Base-by-base conservation (phyloP, 2,797 vertebrate species). In the Pteronotus mesoamericanus region DNA sequence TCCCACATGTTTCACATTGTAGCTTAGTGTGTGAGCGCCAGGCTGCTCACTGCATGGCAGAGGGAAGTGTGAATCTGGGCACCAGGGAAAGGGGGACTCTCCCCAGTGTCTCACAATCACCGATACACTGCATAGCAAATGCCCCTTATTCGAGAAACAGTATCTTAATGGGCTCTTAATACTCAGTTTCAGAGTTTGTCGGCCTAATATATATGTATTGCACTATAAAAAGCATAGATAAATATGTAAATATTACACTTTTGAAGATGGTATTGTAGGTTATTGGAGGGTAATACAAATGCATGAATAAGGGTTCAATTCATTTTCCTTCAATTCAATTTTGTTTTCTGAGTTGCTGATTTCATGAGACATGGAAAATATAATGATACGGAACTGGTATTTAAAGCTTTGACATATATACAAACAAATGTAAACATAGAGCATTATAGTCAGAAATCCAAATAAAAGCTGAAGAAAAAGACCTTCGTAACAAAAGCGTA, bases 1-100 rank as follows among this genome's bases (percentile, higher is more conserved):
- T 93, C 95, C 88, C 85, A 48, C 29, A 53, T 8, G 51, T 86
- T 94, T 91, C 95, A 72, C 86, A 55, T 80, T 11, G 24, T 14
- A 32, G 26, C 69, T 78, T 42, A 37, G n/a, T 32, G 78, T 89
- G 88, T 12, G 14, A 80, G 59, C 0, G 0, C 42, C 14, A 39
- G 46, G 44, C 68, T 91, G 32, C 26, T 59, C 42, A 66, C 37
- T 26, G 44, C 64, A 80, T 26, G 55, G 34, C 51, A 84, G 59
- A 72, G 24, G 53, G 82, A 95, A 85, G 44, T 94, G 71, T 32
- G 92, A 95, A 80, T 89, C 64, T 69, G 29, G 91, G 68, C 42
- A 32, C 44, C 39, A 22, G 19, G n/a, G 42, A 44, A 26, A 42
- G 37, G 21, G 32, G 12, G 3, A 16, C 21, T 89, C 84, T 75